phyloP scores from a whole-genome alignment of 2,113 vertebrate species.

The Burhinus oedicnemus region DNA sequence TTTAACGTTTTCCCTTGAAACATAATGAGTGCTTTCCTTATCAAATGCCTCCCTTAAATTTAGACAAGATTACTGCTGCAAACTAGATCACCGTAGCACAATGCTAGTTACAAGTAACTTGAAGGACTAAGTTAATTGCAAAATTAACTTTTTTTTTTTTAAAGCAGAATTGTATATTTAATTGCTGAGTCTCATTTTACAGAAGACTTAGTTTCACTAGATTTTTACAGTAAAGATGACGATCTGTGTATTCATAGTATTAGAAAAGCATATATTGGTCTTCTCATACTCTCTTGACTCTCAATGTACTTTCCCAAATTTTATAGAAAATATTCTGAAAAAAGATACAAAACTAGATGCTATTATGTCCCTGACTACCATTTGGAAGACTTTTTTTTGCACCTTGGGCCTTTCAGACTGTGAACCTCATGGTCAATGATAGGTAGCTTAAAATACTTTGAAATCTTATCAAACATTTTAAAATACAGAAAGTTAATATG shows the following conservation, averaged over 20 bases:
- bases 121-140: not conserved
- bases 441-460: constrained; percentile 39
- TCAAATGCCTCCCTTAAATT: not conserved
- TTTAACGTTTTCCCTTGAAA: not conserved
- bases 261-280: not conserved
- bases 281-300: not conserved
- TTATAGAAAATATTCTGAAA: not conserved
- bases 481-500: constrained; percentile 47
- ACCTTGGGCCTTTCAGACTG: constrained; percentile 2
- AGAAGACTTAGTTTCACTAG: not conserved
- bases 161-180: not conserved
- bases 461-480: constrained; percentile 56
- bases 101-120: not conserved
- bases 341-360: not conserved
- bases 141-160: not conserved
- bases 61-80: not conserved
- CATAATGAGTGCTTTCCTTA: not conserved
- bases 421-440: not conserved
- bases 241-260: not conserved
- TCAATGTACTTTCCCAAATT: not conserved
- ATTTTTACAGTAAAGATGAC: not conserved
- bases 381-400: not conserved
- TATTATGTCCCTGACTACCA: not conserved
- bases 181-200: not conserved
- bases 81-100: not conserved